phyloP scores from a whole-genome alignment of 2,113 vertebrate species.

The Mastomys natalensis region DNA sequence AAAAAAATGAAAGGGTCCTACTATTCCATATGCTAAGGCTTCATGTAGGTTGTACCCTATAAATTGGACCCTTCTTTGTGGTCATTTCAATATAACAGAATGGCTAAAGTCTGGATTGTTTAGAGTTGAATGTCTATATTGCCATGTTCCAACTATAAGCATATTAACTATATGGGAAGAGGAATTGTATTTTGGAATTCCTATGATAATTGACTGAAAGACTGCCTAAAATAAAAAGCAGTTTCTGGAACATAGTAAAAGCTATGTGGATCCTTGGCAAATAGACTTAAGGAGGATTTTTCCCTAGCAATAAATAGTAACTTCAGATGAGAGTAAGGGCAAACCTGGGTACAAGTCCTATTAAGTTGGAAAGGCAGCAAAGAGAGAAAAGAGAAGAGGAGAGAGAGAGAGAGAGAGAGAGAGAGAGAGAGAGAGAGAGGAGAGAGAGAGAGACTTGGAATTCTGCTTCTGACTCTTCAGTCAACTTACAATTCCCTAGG shows the following conservation, averaged over 20 bases:
- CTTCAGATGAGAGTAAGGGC: not conserved
- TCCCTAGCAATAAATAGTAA: not conserved
- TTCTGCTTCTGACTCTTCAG: not conserved
- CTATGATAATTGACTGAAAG: not conserved
- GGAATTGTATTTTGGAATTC: not conserved
- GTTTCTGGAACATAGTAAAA: not conserved
- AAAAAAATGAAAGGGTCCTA: not conserved
- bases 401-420: not conserved
- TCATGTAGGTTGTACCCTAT: not conserved
- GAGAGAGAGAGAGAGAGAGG: not conserved
- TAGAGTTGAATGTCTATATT: not conserved
- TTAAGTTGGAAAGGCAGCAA: not conserved
- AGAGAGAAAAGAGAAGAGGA: too few species aligned
- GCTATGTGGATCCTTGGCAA: not conserved
- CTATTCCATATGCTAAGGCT: not conserved
- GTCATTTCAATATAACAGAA: not conserved
- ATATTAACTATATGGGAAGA: not conserved
- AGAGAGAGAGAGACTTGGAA: not conserved
- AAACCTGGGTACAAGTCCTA: not conserved
- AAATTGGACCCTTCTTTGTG: not conserved
- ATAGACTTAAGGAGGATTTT: not conserved
- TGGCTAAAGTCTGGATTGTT: not conserved
- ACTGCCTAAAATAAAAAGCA: not conserved
- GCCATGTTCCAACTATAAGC: not conserved
- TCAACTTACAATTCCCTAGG: conserved; percentile 42